Base-by-base conservation (phyloP, 1,140 invertebrate genomes). In the Mya arenaria region DNA sequence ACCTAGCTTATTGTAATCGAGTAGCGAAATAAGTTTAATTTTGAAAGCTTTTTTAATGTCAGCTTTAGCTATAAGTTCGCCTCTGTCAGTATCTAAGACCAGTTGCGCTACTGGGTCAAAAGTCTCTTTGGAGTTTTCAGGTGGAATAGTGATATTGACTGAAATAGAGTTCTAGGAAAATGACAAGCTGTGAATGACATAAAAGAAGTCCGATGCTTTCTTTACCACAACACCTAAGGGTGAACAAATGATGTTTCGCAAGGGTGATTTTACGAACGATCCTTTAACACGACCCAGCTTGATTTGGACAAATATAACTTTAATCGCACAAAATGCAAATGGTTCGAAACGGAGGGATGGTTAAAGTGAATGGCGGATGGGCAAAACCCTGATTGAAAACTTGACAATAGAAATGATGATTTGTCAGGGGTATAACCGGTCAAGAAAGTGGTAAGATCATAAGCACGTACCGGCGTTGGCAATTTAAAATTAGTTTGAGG, bases 1-100 rank as follows among this genome's bases (percentile, higher is more conserved):
- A 2, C 77, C 65, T 19, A 80, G 55, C 25, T 41, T 32, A 41
- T 58, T 5, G 37, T 23, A 60, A 41, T 80, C 66, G 13, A 37
- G 1, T 13, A 48, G 65, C 5, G 44, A 58, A 39, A 69, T 58
- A 10, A 52, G 77, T 23, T 60, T 80, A 0, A 69, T 68, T n/a
- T 63, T 0, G 30, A 80, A 71, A 28, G 34, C 65, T 2, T 80
- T 65, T 28, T 69, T 55, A 28, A 80, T 71, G 55, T 79, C 63
- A 34, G 52, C 44, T 58, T 69, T 79, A 25, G 75, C 75, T 0
- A 79, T 41, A 19, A 69, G 30, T n/a, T n/a, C 66, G 32, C 44
- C 37, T 23, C 15, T 10, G 0, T 65, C 75, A 36, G 25, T 1
- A 17, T 58, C 25, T 15, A n/a, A 10, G 25, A 79, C n/a, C 13